Evolutionary conservation across 1,140 invertebrate species (phyloP).

Genomic region (Cataglyphis hispanica): DNA sequence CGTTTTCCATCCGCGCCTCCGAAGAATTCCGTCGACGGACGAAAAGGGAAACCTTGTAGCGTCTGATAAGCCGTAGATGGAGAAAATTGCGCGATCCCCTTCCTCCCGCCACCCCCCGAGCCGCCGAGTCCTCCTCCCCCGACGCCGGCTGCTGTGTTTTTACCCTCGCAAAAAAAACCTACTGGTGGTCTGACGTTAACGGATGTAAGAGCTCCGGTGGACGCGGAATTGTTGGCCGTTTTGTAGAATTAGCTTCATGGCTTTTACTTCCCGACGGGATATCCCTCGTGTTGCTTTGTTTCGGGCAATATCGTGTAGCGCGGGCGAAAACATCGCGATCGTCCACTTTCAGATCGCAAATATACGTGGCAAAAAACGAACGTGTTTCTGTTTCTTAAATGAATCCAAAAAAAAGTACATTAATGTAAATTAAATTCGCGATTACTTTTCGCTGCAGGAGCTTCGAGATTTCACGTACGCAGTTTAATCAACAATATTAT

Average conservation of each 20-base stretch:
- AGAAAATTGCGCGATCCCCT: conserved; percentile 61
- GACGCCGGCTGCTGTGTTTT: background rate
- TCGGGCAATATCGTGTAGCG: background rate
- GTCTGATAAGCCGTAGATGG: conserved; percentile 58
- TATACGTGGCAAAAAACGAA: background rate
- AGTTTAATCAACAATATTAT: background rate
- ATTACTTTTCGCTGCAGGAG: too few species aligned
- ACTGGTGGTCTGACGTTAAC: conserved; percentile 36
- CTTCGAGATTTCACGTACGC: background rate
- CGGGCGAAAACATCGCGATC: background rate
- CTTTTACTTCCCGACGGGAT: conserved; percentile 39
- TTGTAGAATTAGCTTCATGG: conserved; percentile 51
- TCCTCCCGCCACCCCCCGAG: background rate
- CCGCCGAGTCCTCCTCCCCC: background rate
- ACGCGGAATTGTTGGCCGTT: conserved; percentile 54
- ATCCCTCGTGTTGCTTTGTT: conserved; percentile 1
- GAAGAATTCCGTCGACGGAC: conserved; percentile 39
- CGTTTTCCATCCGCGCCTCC: conserved; percentile 40
- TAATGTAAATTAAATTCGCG: too few species aligned
- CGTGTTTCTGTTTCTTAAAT: background rate
- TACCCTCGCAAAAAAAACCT: conserved; percentile 34
- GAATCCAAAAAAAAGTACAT: too few species aligned
- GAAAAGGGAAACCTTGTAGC: conserved; percentile 69
- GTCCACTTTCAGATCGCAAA: background rate
- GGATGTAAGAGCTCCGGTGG: conserved; percentile 46